Conservation (phyloP, 2,113 vertebrate genomes). For the Steatornis caripensis region DNA sequence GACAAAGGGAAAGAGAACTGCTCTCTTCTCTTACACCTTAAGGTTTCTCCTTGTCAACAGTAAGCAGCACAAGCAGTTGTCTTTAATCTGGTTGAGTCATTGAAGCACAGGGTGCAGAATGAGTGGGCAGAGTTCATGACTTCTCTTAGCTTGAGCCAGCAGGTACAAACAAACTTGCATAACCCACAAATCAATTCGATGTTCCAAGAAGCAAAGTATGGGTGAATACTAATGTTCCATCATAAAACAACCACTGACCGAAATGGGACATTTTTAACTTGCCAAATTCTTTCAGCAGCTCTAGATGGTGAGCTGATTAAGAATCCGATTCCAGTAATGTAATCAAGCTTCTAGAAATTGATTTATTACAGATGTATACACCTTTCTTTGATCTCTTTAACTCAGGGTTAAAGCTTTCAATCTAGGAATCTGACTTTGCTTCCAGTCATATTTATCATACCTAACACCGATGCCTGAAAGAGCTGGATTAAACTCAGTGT, state of each 20-base stretch:
- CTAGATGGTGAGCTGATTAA: background rate
- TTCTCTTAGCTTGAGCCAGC: background rate
- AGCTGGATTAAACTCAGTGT: background rate
- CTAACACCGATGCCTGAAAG: background rate
- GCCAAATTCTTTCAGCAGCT: background rate
- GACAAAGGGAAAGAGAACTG: background rate
- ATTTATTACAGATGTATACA: background rate
- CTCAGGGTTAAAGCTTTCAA: background rate
- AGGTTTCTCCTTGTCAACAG: background rate
- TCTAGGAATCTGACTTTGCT: background rate
- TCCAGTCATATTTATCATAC: background rate
- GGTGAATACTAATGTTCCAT: background rate
- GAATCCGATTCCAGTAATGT: background rate
- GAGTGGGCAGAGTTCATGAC: background rate
- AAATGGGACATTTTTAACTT: background rate
- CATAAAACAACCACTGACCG: background rate
- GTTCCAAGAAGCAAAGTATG: background rate
- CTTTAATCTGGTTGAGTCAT: background rate
- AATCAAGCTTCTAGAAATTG: background rate
- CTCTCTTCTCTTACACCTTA: background rate
- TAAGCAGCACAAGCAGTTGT: background rate
- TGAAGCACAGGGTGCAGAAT: background rate
- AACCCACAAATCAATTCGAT: background rate
- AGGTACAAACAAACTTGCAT: background rate
- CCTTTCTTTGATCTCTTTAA: background rate